These are phyloP conservation scores for Mystacides longicornis DNA, from an alignment of 2,888 invertebrate genomes.

Conservation along the genomic window DNA sequence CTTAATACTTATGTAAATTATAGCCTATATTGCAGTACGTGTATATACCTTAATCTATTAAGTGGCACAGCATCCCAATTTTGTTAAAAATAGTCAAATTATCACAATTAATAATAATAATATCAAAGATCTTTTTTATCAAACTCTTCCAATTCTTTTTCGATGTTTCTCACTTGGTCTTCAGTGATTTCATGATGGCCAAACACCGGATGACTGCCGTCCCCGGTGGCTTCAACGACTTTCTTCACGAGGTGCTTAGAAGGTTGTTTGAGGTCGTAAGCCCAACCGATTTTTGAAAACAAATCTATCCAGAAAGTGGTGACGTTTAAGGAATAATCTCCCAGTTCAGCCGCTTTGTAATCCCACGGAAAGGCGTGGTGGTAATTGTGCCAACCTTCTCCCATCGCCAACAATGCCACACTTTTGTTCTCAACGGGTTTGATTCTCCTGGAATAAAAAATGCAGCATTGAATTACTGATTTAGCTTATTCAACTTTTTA, in stretches of 20 bases:
- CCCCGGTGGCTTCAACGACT: constrained; percentile 50
- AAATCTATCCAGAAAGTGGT: constrained; percentile 64
- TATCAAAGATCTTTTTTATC: background rate
- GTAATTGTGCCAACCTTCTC: constrained; percentile 93
- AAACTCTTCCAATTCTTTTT: background rate
- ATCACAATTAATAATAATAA: too few relatives aligned
- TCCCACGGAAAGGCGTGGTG: constrained; percentile 93
- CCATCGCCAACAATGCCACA: constrained; percentile 66
- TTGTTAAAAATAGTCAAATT: too few relatives aligned
- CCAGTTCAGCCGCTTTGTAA: constrained; percentile 85
- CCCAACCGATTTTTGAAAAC: constrained; percentile 67
- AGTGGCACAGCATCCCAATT: too few relatives aligned
- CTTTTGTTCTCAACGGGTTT: constrained; percentile 70
- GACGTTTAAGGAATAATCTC: constrained; percentile 53
- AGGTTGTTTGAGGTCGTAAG: constrained; percentile 66
- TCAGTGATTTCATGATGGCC: constrained; percentile 9
- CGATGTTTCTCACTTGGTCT: background rate
- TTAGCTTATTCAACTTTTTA: too few relatives aligned
- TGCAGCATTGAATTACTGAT: background rate
- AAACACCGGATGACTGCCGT: constrained; percentile 32
- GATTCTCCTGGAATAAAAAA: constrained; percentile 51
- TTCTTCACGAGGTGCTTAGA: constrained; percentile 47
- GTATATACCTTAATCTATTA: too few relatives aligned
- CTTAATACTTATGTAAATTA: too few relatives aligned
- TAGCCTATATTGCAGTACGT: too few relatives aligned